Base-by-base conservation (phyloP, 2,113 vertebrate species). In the Pachypanchax playfairii region DNA sequence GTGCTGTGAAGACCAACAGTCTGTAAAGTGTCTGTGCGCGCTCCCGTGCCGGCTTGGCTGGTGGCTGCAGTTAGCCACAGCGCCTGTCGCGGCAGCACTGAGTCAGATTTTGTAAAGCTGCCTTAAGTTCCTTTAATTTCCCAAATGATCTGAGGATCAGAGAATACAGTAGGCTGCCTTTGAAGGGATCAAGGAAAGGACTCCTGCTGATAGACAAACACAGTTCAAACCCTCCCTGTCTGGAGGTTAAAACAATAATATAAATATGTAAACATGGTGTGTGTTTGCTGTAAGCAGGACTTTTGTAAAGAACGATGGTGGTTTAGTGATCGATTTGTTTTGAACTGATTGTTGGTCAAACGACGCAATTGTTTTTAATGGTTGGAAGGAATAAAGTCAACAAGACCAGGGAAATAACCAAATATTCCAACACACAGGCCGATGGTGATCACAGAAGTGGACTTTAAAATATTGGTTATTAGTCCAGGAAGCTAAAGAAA, bases 191-290 rank as follows among this genome's bases (percentile, higher is more conserved):
- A 81, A 84, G 76, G 81, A 64, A 84, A 83, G 62, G 56, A 51
- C 70, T 68, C 82, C 73, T 33, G 74, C 83, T 86, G 86, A 17
- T 85, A 43, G 84, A 82, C 71, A 89, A 88, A 80, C 83, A 81
- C 21, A 78, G 75, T 80, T 86, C 77, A 79, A 79, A 83, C 60
- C 75, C 61, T 64, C 5, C 13, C 52, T 33, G 53, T 59, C 58
- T 58, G 54, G 63, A 69, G 65, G 75, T 70, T 63, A 67, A 68
- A 75, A 85, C n/a, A 71, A 68, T 20, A 63, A 39, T 33, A 36
- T 7, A 25, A 21, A 51, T 38, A 50, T 12, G 33, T 35, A 33
- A 51, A 13, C 28, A 33, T 51, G 48, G 6, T 13, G 10, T 20
- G 13, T 51, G 28, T 51, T 51, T 68, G 47, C 61, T 44, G 54